phyloP scores from a whole-genome alignment of 2,888 invertebrate species.

The Meganola albula region DNA sequence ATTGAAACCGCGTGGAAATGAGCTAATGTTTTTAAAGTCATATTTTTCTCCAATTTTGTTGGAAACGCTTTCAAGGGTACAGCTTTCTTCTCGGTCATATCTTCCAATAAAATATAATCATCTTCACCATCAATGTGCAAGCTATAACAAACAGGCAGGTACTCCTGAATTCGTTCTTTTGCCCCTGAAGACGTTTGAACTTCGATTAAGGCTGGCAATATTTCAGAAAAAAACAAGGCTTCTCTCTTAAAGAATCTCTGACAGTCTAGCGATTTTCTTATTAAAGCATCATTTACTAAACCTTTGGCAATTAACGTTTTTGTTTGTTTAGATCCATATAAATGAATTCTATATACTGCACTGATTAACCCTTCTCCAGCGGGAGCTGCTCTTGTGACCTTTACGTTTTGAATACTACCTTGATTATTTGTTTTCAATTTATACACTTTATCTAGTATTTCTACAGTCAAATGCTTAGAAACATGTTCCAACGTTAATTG shows the following conservation, averaged over 20 bases:
- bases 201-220: conserved; percentile 36
- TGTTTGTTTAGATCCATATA: conserved; percentile 26
- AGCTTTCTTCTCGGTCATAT: conserved; percentile 35
- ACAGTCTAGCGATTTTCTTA: conserved; percentile 35
- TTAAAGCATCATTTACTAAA: conserved; percentile 30
- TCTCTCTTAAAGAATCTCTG: conserved; percentile 39
- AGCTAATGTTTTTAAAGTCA: conserved; percentile 37
- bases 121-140: conserved; percentile 36
- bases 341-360: conserved; percentile 43
- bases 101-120: conserved; percentile 48
- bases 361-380: conserved; percentile 47
- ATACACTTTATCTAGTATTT: conserved; percentile 38
- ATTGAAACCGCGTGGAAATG: conserved; percentile 51
- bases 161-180: conserved; percentile 36
- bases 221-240: conserved; percentile 34
- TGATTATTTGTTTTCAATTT: conserved; percentile 37
- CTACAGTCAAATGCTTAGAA: conserved; percentile 38
- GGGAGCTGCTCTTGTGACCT: conserved; percentile 37
- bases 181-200: conserved; percentile 37
- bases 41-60: conserved; percentile 31
- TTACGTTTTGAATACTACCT: conserved; percentile 31
- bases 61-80: conserved; percentile 29
- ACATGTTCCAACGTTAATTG: conserved; percentile 32
- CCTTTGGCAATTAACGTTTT: conserved; percentile 43
- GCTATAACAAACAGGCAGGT: conserved; percentile 39